Conservation (phyloP, 1,140 invertebrate species). For the Druon quercuslanigerum region DNA sequence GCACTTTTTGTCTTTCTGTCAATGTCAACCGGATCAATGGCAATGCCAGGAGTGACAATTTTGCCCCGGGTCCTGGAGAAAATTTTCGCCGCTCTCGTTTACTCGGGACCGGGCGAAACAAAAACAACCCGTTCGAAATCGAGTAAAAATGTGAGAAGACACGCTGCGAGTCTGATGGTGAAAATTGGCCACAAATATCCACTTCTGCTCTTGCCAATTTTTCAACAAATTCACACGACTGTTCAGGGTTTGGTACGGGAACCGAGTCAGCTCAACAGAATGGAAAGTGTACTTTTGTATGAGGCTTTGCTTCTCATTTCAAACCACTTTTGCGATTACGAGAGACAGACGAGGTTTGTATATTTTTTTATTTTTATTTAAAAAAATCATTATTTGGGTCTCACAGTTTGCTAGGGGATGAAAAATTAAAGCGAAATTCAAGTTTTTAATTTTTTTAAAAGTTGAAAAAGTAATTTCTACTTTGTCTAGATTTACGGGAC, state of each 20-base stretch:
- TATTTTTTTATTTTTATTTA: too few relatives aligned
- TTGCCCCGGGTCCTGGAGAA: constrained; percentile 89
- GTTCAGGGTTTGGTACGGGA: constrained; percentile 65
- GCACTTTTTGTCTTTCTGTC: constrained; percentile 92
- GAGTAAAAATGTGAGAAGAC: constrained; percentile 89
- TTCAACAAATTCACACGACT: constrained; percentile 87
- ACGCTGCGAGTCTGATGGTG: constrained; percentile 92
- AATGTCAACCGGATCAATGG: constrained; percentile 87
- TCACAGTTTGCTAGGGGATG: too few relatives aligned
- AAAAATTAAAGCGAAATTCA: too few relatives aligned
- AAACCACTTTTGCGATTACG: constrained; percentile 93
- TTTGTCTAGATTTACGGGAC: too few relatives aligned
- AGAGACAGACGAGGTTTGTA: constrained; percentile 88
- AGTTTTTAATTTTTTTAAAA: too few relatives aligned
- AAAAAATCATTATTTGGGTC: background rate
- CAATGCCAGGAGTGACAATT: constrained; percentile 82
- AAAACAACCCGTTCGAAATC: constrained; percentile 80
- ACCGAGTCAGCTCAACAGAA: constrained; percentile 83
- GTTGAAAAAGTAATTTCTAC: too few relatives aligned
- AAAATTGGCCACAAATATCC: constrained; percentile 93
- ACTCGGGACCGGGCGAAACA: constrained; percentile 79
- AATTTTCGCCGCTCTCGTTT: constrained; percentile 89
- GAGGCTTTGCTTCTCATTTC: constrained; percentile 88
- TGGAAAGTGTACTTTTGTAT: constrained; percentile 88
- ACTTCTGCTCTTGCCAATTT: constrained; percentile 88